A percentile compares a stretch with the other conserved stretches of the same genome.
Conservation (phyloP, 2,888 invertebrate species). For the Ichneumoninae sp. region DNA sequence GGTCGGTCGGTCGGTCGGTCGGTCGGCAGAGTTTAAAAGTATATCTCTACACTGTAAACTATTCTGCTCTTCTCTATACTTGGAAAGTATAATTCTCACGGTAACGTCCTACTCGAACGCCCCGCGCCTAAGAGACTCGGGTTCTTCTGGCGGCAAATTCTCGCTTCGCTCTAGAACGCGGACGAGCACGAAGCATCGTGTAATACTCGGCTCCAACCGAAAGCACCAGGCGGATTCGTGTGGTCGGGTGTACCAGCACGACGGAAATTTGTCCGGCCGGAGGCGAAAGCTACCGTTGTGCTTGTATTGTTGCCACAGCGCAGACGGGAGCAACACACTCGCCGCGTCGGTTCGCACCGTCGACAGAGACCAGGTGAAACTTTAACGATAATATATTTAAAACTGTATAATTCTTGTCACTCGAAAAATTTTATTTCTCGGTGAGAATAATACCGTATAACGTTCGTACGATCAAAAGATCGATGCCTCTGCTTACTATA, state of each 20-base stretch:
- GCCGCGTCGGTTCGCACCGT: constrained; percentile 27
- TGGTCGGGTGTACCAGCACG: neutral
- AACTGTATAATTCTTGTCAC: neutral
- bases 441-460: neutral
- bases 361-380: constrained; percentile 37
- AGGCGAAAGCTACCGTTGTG: constrained; percentile 28
- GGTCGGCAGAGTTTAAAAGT: neutral
- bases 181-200: constrained; percentile 12
- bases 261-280: constrained; percentile 26
- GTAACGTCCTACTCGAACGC: constrained; percentile 19
- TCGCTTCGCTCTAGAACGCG: constrained; percentile 25
- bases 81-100: constrained; percentile 58
- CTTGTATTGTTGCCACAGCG: constrained; percentile 7
- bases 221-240: constrained; percentile 38
- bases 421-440: neutral
- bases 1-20: too few relatives aligned
- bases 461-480: neutral
- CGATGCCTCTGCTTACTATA: neutral
- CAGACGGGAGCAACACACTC: neutral
- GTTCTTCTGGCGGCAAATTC: neutral
- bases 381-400: constrained; percentile 12
- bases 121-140: neutral
- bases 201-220: constrained; percentile 50
- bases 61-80: neutral
- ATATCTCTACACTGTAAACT: neutral